Evolutionary conservation across 2,797 vertebrate genomes (phyloP).

Genomic region (Phrynocephalus forsythii): DNA sequence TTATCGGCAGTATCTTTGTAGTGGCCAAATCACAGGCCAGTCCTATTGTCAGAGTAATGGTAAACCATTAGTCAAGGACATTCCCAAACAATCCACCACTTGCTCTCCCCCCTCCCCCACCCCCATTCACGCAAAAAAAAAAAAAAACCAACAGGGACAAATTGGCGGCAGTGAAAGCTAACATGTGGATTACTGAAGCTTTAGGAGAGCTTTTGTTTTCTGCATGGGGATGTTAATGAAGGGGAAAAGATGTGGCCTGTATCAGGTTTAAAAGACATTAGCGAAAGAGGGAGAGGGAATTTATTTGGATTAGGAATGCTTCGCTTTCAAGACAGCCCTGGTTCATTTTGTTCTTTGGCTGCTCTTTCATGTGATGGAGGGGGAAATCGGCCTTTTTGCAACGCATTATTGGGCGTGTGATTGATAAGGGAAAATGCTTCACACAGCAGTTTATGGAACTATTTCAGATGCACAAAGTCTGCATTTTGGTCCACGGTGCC

Average conservation of each 20-base stretch:
- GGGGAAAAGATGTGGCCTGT: slow-evolving; percentile 31
- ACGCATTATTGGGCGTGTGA: slow-evolving; percentile 18
- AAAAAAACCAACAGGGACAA: slow-evolving; percentile 46
- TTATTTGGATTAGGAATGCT: slow-evolving; percentile 8
- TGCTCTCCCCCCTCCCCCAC: slow-evolving; percentile 20
- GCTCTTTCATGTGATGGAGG: slow-evolving; percentile 16
- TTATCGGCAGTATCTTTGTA: slow-evolving; percentile 52
- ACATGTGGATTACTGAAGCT: slow-evolving; percentile 32
- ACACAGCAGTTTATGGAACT: not conserved
- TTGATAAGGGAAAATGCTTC: not conserved
- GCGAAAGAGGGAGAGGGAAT: slow-evolving; percentile 3
- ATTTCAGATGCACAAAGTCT: not conserved
- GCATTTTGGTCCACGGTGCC: too few species aligned
- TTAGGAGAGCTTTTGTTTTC: slow-evolving; percentile 49
- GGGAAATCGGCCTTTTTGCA: not conserved
- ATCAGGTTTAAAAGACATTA: slow-evolving; percentile 48
- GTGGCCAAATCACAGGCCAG: slow-evolving; percentile 47
- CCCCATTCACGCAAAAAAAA: slow-evolving; percentile 38
- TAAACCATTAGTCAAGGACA: slow-evolving; percentile 63
- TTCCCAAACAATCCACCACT: slow-evolving; percentile 42
- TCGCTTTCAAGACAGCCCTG: not conserved
- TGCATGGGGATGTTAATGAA: slow-evolving; percentile 42
- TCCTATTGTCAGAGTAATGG: slow-evolving; percentile 62
- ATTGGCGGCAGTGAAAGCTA: slow-evolving; percentile 55
- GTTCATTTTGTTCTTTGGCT: slow-evolving; percentile 10